These are phyloP conservation scores for Haliclystus octoradiatus DNA, from an alignment of 30 jellyfish, hydroid and myxozoan genomes.

Conservation along the genomic window DNA sequence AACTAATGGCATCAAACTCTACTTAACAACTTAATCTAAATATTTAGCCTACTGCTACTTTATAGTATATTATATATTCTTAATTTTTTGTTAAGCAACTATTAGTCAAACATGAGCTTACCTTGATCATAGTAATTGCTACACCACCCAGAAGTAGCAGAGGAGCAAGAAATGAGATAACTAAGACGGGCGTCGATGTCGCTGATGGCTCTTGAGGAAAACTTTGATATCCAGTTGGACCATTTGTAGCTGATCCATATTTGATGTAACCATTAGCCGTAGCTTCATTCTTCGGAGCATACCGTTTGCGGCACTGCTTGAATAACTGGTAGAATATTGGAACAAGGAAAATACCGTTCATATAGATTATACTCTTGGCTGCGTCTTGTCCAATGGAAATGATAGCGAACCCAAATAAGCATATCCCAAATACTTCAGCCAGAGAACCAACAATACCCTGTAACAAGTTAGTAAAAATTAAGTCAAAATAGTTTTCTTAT, in stretches of 20 bases:
- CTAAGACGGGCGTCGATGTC: background rate
- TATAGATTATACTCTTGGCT: conserved; percentile 20
- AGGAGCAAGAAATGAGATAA: background rate
- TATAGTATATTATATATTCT: too few relatives aligned
- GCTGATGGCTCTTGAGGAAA: background rate
- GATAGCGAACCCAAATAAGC: conserved; percentile 45
- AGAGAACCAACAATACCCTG: conserved; percentile 57
- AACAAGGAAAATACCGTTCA: conserved; percentile 72
- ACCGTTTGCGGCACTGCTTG: conserved; percentile 8
- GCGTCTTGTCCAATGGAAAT: conserved; percentile 25
- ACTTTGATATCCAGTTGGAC: background rate
- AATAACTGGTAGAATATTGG: conserved; percentile 38
- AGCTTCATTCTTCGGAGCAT: background rate
- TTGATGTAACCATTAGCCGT: background rate
- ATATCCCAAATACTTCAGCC: conserved; percentile 54
- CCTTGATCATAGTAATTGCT: background rate
- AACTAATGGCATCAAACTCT: too few relatives aligned
- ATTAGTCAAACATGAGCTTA: background rate
- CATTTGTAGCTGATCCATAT: background rate
- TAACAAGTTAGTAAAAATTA: too few relatives aligned
- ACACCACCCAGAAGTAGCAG: background rate
- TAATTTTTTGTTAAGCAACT: background rate
- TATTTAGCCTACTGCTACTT: too few relatives aligned
- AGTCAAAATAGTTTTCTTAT: too few relatives aligned
- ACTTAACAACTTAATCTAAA: too few relatives aligned